Percentiles rank a stretch among this genome's conserved stretches.
Evolutionary conservation across 2,888 invertebrate genomes (phyloP).

Genomic region (Lepidonotus clava): DNA sequence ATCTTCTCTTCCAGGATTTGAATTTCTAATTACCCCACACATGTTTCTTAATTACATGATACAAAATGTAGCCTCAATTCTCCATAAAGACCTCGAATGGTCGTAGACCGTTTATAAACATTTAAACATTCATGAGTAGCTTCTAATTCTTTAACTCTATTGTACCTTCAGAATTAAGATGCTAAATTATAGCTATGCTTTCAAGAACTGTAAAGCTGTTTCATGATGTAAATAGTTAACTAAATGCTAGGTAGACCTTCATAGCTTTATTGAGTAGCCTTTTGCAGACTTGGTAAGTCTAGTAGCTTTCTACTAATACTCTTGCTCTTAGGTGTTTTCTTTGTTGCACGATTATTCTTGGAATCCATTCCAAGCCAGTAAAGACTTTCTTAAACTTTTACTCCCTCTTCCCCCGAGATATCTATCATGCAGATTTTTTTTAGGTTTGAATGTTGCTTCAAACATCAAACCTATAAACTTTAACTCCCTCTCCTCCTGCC

Average conservation of each 20-base stretch:
- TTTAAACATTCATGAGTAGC: neutral
- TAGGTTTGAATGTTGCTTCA: neutral
- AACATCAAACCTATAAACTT: constrained; percentile 13
- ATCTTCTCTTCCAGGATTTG: constrained; percentile 1
- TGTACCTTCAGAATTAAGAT: neutral
- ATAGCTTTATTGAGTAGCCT: constrained; percentile 7
- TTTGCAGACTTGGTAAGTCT: constrained; percentile 33
- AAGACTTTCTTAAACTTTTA: neutral
- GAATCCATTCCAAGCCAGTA: constrained; percentile 13
- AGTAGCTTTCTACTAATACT: constrained; percentile 37
- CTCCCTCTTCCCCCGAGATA: neutral
- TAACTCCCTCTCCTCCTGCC: neutral
- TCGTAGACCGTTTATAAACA: neutral
- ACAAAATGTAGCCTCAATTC: too few relatives aligned
- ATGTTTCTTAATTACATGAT: too few relatives aligned
- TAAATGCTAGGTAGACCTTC: neutral
- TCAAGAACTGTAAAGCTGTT: neutral
- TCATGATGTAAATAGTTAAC: neutral
- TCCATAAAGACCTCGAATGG: neutral
- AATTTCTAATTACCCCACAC: neutral
- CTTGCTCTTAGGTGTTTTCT: constrained; percentile 29
- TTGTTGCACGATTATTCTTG: constrained; percentile 34
- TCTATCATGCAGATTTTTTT: neutral
- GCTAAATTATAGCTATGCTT: neutral
- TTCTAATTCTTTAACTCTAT: neutral